Evolutionary conservation across 2,797 vertebrate species (phyloP), one percentile per base, ranked within the genome.

Genomic region (Sebastes nivosus): DNA sequence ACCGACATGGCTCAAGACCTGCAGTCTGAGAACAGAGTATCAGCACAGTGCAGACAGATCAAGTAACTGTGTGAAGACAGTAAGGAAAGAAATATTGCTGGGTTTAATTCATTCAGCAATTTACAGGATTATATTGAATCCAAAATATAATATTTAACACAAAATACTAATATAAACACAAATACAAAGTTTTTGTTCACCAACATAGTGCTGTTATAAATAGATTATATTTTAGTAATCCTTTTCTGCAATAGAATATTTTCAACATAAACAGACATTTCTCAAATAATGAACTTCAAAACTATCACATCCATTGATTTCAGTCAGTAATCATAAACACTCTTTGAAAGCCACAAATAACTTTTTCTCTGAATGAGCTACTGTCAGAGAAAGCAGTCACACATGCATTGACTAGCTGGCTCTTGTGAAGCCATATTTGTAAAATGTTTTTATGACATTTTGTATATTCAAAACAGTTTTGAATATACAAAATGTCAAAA

Each of bases 1-100:
- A 59, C 55, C 1, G 78, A 78, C 94, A 95, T 94, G 80, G 60
- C 27, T 81, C 42, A 67, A 18, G 38, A 80, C 52, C 61, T 81
- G 64, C 24, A 75, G 52, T 4, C 50, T 70, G 65, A 71, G 13
- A 20, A 52, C 20, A 38, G 36, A 46, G 2, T 25, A 30, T 11
- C n/a, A 68, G 8, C 16, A 66, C 5, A 58, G 20, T 52, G 13
- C 4, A 0, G 12, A 20, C 54, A 36, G 16, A 67, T 30, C 2
- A 12, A 60, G 54, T 8, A 18, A 8, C 10, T 38, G 27, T 58
- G n/a, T 20, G 18, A 52, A 38, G 9, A 1, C n/a, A 24, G 4
- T 1, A 5, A 0, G 8, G 16, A 67, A 20, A 16, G 32, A 22
- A 30, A 54, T 30, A n/a, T 1, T 5, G 6, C 22, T 55, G 10